phyloP scores from a whole-genome alignment of 2,797 vertebrate genomes.

The Centropyge bicolor region DNA sequence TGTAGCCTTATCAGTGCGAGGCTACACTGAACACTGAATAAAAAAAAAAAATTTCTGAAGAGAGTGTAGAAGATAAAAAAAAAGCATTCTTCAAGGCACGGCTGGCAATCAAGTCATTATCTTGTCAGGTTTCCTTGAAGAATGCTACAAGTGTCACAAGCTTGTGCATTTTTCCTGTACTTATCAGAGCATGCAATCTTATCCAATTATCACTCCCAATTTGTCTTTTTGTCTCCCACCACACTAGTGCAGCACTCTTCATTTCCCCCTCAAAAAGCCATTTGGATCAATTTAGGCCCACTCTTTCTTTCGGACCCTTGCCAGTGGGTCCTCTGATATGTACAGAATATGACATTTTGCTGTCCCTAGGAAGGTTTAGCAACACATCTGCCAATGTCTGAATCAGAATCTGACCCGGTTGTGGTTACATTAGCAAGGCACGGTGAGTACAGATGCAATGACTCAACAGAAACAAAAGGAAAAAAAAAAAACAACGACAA shows the following conservation, averaged over 20 bases:
- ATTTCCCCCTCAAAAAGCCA: conserved; percentile 70
- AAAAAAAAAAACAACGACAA: conserved; percentile 8
- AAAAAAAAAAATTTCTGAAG: conserved; percentile 77
- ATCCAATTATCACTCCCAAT: conserved; percentile 83
- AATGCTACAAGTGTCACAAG: conserved; percentile 85
- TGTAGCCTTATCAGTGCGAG: conserved; percentile 84
- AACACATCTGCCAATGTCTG: conserved; percentile 51
- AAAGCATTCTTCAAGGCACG: conserved; percentile 88
- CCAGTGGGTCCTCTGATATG: conserved; percentile 84
- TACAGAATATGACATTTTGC: conserved; percentile 81
- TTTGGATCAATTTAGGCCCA: conserved; percentile 82
- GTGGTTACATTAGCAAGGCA: conserved; percentile 57
- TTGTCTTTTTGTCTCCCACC: conserved; percentile 85
- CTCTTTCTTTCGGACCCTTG: conserved; percentile 78
- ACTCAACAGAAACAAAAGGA: conserved; percentile 45
- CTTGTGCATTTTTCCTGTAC: conserved; percentile 84
- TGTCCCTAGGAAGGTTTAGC: conserved; percentile 45
- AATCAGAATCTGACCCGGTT: conserved; percentile 40
- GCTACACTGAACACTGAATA: conserved; percentile 79
- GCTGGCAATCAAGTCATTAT: conserved; percentile 80
- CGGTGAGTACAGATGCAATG: conserved; percentile 67
- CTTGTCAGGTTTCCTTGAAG: conserved; percentile 88
- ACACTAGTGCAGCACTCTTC: conserved; percentile 86
- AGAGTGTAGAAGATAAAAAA: conserved; percentile 60
- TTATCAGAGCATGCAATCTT: conserved; percentile 87